A percentile compares a stretch with the other conserved stretches of the same genome.
Conservation (phyloP, 1,140 invertebrate species). For the Oscheius sp. region DNA sequence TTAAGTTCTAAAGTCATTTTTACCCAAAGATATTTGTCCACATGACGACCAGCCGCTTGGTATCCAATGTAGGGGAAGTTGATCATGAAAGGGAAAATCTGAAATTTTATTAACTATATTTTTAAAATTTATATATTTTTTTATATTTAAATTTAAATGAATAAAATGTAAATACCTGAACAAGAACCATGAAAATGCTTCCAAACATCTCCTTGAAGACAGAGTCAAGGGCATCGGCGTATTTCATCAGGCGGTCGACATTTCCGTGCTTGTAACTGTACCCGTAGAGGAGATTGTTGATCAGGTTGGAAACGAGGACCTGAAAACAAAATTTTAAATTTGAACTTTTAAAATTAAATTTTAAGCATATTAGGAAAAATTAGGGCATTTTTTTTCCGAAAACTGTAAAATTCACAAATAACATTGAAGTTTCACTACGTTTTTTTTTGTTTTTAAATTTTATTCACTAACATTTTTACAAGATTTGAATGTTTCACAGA, state of each 20-base stretch:
- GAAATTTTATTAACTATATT: too few species aligned
- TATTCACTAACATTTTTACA: too few species aligned
- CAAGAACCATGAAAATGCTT: background rate
- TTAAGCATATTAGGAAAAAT: background rate
- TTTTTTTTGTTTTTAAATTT: too few species aligned
- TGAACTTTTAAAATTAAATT: too few species aligned
- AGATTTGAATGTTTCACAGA: too few species aligned
- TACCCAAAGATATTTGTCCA: background rate
- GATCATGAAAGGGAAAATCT: background rate
- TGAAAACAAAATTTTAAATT: background rate
- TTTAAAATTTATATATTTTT: background rate
- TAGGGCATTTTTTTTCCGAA: background rate
- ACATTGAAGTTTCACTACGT: too few species aligned
- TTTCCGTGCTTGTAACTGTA: conserved; percentile 10
- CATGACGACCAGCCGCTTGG: background rate
- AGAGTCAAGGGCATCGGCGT: background rate
- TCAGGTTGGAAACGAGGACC: conserved; percentile 13
- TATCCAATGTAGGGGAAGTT: background rate
- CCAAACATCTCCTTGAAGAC: background rate
- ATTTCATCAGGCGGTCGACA: background rate
- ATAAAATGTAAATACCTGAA: background rate
- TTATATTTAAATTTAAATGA: background rate
- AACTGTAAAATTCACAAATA: background rate
- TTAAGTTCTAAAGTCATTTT: background rate
- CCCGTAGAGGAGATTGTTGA: conserved; percentile 25